These are phyloP conservation scores for Numenius arquata DNA, from an alignment of 2,113 vertebrate genomes.

Conservation along the genomic window DNA sequence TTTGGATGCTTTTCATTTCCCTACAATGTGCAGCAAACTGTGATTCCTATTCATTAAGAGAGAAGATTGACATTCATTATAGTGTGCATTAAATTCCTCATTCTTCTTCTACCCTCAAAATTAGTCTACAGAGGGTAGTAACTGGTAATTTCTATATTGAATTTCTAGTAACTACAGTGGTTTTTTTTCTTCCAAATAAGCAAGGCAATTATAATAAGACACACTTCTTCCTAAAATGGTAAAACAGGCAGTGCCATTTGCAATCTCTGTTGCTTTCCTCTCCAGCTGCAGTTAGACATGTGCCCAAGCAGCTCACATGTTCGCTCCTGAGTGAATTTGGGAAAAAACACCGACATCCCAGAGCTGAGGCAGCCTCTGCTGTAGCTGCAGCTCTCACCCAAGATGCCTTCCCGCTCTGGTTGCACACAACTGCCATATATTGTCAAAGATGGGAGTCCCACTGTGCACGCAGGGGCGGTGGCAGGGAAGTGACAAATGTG, in stretches of 20 bases:
- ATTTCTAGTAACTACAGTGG: constrained; percentile 52
- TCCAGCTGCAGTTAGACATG: neutral
- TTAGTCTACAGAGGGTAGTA: constrained; percentile 59
- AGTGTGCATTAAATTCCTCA: constrained; percentile 47
- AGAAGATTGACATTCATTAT: constrained; percentile 62
- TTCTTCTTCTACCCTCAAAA: constrained; percentile 53
- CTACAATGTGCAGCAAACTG: constrained; percentile 53
- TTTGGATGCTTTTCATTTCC: constrained; percentile 48
- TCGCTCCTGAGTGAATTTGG: neutral
- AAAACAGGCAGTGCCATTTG: neutral
- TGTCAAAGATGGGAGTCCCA: fast-evolving
- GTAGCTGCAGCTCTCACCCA: neutral
- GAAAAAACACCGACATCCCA: neutral
- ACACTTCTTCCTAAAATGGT: neutral
- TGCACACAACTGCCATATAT: fast-evolving
- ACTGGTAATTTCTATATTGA: constrained; percentile 31
- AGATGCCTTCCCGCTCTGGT: neutral
- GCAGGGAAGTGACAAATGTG: neutral
- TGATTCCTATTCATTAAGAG: constrained; percentile 62
- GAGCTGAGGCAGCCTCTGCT: neutral
- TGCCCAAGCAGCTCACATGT: neutral
- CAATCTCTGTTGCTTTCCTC: neutral
- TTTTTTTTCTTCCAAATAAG: constrained; percentile 17
- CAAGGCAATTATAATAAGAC: constrained; percentile 25
- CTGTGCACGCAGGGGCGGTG: fast-evolving